Evolutionary conservation across 2,888 invertebrate genomes (phyloP).

Genomic region (Tuberolachnus salignus): DNA sequence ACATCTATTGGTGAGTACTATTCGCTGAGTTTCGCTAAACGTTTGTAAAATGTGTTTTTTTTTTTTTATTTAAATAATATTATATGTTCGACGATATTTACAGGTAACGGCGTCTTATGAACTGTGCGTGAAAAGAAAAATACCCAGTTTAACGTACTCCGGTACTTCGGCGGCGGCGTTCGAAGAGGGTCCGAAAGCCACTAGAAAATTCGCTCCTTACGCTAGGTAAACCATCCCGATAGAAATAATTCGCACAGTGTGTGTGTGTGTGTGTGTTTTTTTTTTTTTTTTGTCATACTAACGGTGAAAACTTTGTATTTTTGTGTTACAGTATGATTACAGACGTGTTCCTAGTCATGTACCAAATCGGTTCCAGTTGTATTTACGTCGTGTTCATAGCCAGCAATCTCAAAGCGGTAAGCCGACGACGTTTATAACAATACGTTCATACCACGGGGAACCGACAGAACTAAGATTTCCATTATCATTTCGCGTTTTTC

Average conservation of each 20-base stretch:
- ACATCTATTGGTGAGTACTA: slow-evolving; percentile 75
- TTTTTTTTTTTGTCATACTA: neutral
- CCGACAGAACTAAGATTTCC: neutral
- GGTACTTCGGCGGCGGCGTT: slow-evolving; percentile 79
- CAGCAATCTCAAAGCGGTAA: slow-evolving; percentile 72
- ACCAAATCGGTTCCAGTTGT: slow-evolving; percentile 94
- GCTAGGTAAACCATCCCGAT: slow-evolving; percentile 41
- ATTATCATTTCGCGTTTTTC: neutral
- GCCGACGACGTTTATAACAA: neutral
- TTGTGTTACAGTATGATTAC: slow-evolving; percentile 72
- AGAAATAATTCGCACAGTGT: neutral
- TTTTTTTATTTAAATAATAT: neutral
- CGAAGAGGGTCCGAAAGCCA: slow-evolving; percentile 73
- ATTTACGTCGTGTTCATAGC: slow-evolving; percentile 95
- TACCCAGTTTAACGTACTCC: slow-evolving; percentile 78
- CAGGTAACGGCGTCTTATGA: slow-evolving; percentile 74
- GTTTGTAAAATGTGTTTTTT: no score
- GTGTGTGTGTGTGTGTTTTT: slow-evolving; percentile 63
- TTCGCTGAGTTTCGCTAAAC: neutral
- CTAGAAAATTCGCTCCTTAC: slow-evolving; percentile 58
- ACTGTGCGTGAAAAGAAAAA: slow-evolving; percentile 63
- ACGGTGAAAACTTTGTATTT: no score
- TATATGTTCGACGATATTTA: slow-evolving; percentile 7
- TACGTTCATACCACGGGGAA: no score
- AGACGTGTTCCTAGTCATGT: slow-evolving; percentile 78